Conservation (phyloP, 35 echinoderm and acorn worm species). For the Hemicentrotus pulcherrimus region DNA sequence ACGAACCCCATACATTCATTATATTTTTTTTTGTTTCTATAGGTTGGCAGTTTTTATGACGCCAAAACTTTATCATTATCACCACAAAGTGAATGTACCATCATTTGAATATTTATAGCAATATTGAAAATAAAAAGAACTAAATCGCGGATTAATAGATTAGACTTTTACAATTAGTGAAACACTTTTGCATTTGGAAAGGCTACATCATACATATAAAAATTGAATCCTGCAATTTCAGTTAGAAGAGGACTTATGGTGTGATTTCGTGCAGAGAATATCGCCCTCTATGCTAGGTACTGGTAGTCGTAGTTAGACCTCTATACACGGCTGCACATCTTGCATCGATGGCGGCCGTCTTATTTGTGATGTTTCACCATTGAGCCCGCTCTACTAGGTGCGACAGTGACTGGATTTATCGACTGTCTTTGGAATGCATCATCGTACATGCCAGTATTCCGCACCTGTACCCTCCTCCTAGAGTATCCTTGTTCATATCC, state of each 20-base stretch:
- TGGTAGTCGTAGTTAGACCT: background rate
- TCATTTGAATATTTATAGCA: background rate
- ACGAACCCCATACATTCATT: background rate
- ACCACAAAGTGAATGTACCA: background rate
- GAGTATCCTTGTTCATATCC: background rate
- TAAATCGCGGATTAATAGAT: too few relatives aligned
- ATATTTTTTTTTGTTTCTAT: background rate
- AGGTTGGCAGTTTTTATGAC: background rate
- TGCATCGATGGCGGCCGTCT: background rate
- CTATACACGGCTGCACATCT: background rate
- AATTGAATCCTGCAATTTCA: background rate
- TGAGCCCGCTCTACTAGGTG: background rate
- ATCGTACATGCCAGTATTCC: background rate
- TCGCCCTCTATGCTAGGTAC: background rate
- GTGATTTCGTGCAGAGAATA: background rate
- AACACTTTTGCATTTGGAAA: background rate
- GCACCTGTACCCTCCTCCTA: background rate
- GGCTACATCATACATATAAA: background rate
- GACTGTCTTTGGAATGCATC: constrained; percentile 2
- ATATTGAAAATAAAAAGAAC: background rate
- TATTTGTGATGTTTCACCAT: background rate
- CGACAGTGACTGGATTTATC: background rate
- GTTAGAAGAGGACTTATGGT: background rate
- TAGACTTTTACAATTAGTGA: background rate
- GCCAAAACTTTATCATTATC: background rate